Percentiles rank a stretch among this genome's conserved stretches.
Evolutionary conservation across 2,113 vertebrate species (phyloP).

Genomic region (Brachyhypopomus occidentalis): DNA sequence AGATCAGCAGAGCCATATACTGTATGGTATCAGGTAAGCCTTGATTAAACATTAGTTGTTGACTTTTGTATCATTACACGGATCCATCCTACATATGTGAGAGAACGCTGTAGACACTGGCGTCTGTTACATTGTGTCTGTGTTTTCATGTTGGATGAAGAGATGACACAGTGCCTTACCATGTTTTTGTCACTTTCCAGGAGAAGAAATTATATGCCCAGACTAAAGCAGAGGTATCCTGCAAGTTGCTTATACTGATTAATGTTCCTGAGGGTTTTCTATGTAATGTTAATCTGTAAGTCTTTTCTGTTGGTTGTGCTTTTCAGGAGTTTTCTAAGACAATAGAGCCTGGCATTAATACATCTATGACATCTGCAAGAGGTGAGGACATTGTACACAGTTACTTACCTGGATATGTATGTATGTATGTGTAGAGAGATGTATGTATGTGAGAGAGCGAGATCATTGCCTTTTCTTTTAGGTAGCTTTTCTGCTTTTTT

Average conservation of each 20-base stretch:
- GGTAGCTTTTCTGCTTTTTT: neutral
- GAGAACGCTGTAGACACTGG: neutral
- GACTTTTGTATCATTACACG: no score
- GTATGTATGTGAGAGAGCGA: neutral
- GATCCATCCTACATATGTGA: no score
- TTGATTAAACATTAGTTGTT: no score
- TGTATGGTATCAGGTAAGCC: constrained; percentile 81
- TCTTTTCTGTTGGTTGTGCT: constrained; percentile 23
- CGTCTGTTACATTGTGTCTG: neutral
- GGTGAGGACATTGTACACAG: constrained; percentile 69
- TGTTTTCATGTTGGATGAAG: no score
- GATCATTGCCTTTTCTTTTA: no score
- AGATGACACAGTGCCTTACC: neutral
- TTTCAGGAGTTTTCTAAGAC: constrained; percentile 77
- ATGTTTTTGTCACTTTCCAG: constrained; percentile 51
- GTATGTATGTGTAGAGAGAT: neutral
- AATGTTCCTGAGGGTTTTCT: neutral
- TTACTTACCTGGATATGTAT: neutral
- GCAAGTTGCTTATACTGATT: neutral
- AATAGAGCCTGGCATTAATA: constrained; percentile 78
- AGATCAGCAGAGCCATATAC: constrained; percentile 79
- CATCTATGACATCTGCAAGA: constrained; percentile 73
- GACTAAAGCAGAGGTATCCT: constrained; percentile 62
- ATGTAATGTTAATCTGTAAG: neutral
- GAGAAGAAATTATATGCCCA: constrained; percentile 42